phyloP scores from a whole-genome alignment of 2,113 vertebrate species.

The Anarhynchus alexandrinus region DNA sequence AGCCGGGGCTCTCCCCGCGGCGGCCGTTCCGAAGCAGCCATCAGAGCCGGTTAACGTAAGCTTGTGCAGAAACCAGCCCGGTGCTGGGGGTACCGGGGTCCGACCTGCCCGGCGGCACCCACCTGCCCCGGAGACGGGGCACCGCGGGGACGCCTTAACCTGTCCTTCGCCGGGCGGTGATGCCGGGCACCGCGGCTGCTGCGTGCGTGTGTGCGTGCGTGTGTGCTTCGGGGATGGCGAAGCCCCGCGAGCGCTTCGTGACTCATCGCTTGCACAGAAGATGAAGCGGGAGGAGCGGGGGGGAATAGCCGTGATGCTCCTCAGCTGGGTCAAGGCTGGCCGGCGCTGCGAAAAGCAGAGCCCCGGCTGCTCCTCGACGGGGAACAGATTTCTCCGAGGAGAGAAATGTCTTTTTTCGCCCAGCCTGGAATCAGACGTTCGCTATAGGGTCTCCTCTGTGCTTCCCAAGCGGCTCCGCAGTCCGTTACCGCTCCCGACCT shows the following conservation, averaged over 20 bases:
- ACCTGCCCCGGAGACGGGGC: neutral
- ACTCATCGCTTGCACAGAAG: neutral
- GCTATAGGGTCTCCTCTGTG: neutral
- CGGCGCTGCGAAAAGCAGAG: neutral
- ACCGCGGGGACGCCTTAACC: neutral
- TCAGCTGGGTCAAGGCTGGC: neutral
- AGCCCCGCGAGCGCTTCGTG: neutral
- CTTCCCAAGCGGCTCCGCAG: accelerated
- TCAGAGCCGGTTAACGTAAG: neutral
- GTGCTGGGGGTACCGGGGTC: accelerated
- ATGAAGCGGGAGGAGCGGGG: neutral
- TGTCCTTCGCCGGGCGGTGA: accelerated
- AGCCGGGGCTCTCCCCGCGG: neutral
- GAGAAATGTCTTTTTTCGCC: constrained; percentile 13
- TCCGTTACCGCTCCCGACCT: neutral
- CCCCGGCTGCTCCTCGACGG: neutral
- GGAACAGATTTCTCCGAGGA: neutral
- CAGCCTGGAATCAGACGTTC: neutral
- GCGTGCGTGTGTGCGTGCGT: neutral
- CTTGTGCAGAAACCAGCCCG: neutral
- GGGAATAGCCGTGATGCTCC: neutral
- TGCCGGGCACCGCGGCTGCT: accelerated
- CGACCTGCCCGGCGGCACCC: neutral
- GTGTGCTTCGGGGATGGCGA: accelerated
- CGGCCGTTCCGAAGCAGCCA: neutral